phyloP scores from a whole-genome alignment of 2,797 vertebrate species.

The Paguma larvata region DNA sequence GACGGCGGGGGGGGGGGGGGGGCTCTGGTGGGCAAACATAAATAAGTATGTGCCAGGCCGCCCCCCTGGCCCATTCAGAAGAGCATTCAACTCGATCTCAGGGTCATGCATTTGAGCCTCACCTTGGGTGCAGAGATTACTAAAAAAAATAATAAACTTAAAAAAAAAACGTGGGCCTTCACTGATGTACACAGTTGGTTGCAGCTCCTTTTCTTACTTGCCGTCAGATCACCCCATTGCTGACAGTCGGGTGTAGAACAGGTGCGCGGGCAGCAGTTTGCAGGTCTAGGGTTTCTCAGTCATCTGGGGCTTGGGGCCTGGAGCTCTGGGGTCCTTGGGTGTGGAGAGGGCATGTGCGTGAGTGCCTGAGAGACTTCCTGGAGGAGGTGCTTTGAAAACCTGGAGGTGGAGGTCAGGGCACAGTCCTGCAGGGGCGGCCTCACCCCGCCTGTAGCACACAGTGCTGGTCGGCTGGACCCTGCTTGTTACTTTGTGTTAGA shows the following conservation, averaged over 20 bases:
- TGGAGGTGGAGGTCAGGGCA: background rate
- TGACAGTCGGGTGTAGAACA: background rate
- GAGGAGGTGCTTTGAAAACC: background rate
- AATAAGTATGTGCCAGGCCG: background rate
- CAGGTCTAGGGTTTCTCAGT: accelerated
- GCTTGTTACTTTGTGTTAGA: accelerated
- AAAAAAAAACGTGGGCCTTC: too few relatives aligned
- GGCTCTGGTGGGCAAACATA: background rate
- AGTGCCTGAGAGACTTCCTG: background rate
- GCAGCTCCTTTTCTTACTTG: too few relatives aligned
- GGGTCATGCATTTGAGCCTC: background rate
- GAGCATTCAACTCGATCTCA: background rate
- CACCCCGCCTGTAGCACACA: too few relatives aligned
- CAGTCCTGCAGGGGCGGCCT: accelerated
- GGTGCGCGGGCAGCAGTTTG: too few relatives aligned
- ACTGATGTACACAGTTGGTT: accelerated
- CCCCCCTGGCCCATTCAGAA: background rate
- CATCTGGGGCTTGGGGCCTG: background rate
- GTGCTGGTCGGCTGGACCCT: accelerated
- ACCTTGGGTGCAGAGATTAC: background rate
- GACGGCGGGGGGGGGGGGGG: too few relatives aligned
- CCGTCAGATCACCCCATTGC: accelerated
- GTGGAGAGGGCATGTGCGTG: background rate
- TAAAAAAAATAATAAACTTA: background rate
- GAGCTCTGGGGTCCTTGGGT: background rate